Conservation (phyloP, 2,888 invertebrate species). For the Dicyrtoma fusca region DNA sequence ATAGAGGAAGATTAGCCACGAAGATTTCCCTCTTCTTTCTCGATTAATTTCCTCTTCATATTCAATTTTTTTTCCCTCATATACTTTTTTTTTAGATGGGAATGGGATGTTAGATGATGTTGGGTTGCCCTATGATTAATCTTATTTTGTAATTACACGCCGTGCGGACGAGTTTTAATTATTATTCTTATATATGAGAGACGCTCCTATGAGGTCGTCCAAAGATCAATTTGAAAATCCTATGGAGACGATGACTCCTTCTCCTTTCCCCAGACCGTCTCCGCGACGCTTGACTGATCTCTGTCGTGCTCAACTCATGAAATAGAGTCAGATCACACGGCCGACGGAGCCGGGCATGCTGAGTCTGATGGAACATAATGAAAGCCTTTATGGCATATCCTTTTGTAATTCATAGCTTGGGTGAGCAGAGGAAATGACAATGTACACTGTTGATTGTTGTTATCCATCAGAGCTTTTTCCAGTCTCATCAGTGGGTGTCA, state of each 20-base stretch:
- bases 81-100: background rate
- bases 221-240: constrained; percentile 3
- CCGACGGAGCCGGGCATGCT: background rate
- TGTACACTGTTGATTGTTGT: constrained; percentile 6
- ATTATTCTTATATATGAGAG: constrained; percentile 10
- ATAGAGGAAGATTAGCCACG: background rate
- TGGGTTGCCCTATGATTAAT: background rate
- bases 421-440: constrained; percentile 7
- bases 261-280: too few species aligned
- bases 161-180: background rate
- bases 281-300: too few species aligned
- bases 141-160: constrained; percentile 3
- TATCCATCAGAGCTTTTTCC: constrained; percentile 6
- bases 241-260: too few species aligned
- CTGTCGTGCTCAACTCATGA: too few species aligned
- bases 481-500: constrained; percentile 18
- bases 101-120: too few species aligned
- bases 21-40: background rate
- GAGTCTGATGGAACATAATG: too few species aligned
- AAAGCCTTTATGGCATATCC: too few species aligned
- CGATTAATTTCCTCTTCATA: background rate
- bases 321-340: background rate
- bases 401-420: too few species aligned
- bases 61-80: background rate
- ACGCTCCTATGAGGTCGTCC: constrained; percentile 3